These are phyloP conservation scores for Boulengeromyrus knoepffleri DNA, from an alignment of 2,113 vertebrate species.

Conservation along the genomic window DNA sequence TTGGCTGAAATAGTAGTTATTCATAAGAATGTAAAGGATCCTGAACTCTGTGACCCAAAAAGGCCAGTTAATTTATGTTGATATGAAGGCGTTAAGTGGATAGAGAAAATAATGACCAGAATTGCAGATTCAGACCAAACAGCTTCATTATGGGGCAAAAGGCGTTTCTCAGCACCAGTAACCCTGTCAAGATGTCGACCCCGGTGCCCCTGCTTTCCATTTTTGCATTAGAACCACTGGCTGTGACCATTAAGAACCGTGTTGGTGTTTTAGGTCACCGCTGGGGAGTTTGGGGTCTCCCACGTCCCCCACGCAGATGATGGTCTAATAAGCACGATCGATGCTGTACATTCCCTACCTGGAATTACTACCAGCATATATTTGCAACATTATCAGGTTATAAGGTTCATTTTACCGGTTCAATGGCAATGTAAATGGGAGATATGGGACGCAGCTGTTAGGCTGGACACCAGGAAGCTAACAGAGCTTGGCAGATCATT, in stretches of 20 bases:
- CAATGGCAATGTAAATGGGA: neutral
- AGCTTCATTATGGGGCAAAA: neutral
- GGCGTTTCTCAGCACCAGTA: neutral
- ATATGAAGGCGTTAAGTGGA: neutral
- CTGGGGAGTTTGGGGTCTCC: neutral
- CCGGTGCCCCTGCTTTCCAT: neutral
- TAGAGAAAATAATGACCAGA: neutral
- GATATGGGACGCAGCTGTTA: neutral
- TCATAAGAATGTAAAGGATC: neutral
- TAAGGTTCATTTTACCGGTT: neutral
- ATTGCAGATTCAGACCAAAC: neutral
- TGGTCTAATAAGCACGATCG: neutral
- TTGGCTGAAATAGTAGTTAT: neutral
- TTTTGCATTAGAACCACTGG: neutral
- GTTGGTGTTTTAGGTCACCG: neutral
- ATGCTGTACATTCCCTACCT: neutral
- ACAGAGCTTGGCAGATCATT: neutral
- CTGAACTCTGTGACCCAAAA: neutral
- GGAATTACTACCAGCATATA: neutral
- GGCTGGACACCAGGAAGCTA: neutral
- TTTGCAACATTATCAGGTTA: neutral
- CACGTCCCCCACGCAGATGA: neutral
- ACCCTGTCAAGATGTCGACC: neutral
- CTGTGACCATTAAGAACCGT: neutral
- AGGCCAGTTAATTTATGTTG: neutral